Evolutionary conservation across 2,888 invertebrate genomes (phyloP), one percentile per base, ranked within the genome.

Genomic region (Lapara coniferarum): DNA sequence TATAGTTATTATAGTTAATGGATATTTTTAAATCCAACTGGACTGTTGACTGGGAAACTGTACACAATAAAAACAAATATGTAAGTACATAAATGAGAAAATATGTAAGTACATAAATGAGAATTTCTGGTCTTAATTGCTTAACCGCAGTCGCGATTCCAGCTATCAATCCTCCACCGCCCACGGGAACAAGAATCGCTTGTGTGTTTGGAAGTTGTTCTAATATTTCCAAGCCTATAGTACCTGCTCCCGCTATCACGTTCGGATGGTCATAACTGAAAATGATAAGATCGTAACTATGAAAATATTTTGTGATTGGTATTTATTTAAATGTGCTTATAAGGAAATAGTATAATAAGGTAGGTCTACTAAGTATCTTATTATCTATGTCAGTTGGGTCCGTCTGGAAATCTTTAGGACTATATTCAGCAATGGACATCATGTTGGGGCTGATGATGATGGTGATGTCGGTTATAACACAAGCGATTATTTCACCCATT

Each of bases 191-290:
- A 1, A 98, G 94, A 68, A 98, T 95, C 0, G 97, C 98, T 85
- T 98, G 98, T 0, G 97, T 95, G 71, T 97, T 94, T 0, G 96
- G 95, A 3, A 98, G 96, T 87, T 98, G 97, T 77, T 98, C 97
- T 44, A 98, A 88, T 74, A 99, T 97, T 89, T 98, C 98, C 73
- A 98, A 85, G 7, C 97, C 98, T 81, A 98, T 95, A 0, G 98
- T 98, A 10, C 98, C 98, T 81, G 97, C 97, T 0, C 97, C 98
- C 0, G 98, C 97, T 90, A 98, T 96, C 25, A 98, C 97, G 82
- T 98, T 95, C 0, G 98, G 98, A 88, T 98, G 97, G 87, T 99
- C 98, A 82, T 98, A 98, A 10, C 97, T 97, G 85, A 81, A 63
- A 67, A 66, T 63, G 13, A 25, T 25, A 25, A 25, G 25, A 25